Base-by-base conservation (phyloP, 2,797 vertebrate species). In the Discoglossus pictus region DNA sequence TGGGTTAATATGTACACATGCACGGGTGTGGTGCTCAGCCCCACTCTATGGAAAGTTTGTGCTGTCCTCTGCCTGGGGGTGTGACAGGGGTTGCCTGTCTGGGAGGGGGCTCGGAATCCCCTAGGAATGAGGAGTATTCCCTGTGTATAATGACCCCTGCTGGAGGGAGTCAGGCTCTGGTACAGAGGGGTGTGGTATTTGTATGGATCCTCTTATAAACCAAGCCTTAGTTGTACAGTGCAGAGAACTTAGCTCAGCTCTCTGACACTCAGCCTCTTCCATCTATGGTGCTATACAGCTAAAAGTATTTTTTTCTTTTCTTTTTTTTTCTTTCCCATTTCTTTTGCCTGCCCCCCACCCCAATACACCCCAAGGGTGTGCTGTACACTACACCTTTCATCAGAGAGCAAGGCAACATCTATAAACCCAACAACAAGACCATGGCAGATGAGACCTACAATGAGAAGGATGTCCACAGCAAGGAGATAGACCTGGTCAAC, bases 401-500 rank as follows among this genome's bases (percentile, higher is more conserved):
- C 78, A 86, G 96, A 84, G 95, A 98, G 71, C 93, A 98, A 82
- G 96, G 97, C 77, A 99, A 99, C 88, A 99, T 99, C 79, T 98
- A 98, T 85, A 98, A 97, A 76, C 97, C 97, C 31, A 96, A 99
- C 84, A 99, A 99, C 87, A 97, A 94, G 86, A 89, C 88, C 80
- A 98, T 99, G 94, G 93, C 95, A 73, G 96, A 94, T 80, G 95
- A 98, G 40, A 92, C 86, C 56, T 53, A 94, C 76, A 90, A 87
- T 80, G 95, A 97, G 84, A 97, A 97, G 76, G 96, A 99, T 60
- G 79, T 93, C 73, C 96, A 97, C 87, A 98, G 95, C 73, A 98
- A 98, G 69, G 96, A 99, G 86, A 99, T 99, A 55, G 96, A 98
- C 84, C 84, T 98, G 88, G 95, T 99, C 74, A 95, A 98, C 85